These are phyloP conservation scores for Clarias macrocephalus DNA, from an alignment of 2,113 vertebrate genomes.

Conservation along the genomic window DNA sequence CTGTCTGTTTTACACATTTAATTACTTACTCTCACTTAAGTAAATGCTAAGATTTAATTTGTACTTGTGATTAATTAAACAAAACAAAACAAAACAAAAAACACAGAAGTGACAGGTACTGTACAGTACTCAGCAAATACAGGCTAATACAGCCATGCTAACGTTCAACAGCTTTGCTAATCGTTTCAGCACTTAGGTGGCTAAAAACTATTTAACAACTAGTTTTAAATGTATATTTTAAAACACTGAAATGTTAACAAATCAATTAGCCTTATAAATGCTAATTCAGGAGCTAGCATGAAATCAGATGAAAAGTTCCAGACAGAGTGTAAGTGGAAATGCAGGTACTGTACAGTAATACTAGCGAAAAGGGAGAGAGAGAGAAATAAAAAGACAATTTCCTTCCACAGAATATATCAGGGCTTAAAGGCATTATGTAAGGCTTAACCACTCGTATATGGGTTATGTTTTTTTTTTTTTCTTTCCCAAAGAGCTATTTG, in stretches of 20 bases:
- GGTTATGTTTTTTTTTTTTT: too few relatives aligned
- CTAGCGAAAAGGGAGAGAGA: too few relatives aligned
- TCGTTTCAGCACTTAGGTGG: not conserved
- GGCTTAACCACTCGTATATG: not conserved
- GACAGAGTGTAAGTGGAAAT: not conserved
- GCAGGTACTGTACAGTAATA: not conserved
- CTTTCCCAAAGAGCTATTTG: conserved; percentile 2
- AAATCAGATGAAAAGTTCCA: not conserved
- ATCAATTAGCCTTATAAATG: not conserved
- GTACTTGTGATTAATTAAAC: not conserved
- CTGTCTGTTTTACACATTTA: not conserved
- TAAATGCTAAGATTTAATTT: not conserved
- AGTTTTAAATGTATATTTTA: not conserved
- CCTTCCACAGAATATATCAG: not conserved
- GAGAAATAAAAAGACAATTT: not conserved
- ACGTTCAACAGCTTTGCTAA: not conserved
- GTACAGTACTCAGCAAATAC: not conserved
- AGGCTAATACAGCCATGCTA: not conserved
- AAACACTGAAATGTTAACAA: not conserved
- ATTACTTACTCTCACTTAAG: not conserved
- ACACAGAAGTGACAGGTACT: not conserved
- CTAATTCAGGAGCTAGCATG: not conserved
- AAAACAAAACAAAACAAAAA: not conserved
- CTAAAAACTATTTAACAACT: not conserved
- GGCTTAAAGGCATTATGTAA: not conserved